Evolutionary conservation across 2,797 vertebrate species (phyloP).

Genomic region (Lepidocolaptes lacrymiger): DNA sequence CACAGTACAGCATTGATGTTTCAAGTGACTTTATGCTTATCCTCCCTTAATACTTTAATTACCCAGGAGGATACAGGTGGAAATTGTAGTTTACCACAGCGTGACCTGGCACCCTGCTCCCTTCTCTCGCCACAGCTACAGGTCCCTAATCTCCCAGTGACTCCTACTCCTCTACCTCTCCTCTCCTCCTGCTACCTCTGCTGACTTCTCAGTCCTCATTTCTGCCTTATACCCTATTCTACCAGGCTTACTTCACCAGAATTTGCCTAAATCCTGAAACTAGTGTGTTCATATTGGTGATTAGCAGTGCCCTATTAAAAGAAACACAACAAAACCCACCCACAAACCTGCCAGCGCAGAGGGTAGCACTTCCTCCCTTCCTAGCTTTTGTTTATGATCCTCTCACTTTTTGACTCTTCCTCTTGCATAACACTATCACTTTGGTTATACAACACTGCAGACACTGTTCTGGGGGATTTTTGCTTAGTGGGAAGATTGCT

Average conservation of each 20-base stretch:
- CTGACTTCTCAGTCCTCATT: background rate
- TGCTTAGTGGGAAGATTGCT: background rate
- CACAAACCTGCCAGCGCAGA: background rate
- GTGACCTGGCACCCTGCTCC: fast-evolving
- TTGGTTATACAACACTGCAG: constrained; percentile 21
- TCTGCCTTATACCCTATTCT: fast-evolving
- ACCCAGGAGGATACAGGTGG: background rate
- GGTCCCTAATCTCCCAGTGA: background rate
- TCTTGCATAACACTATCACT: constrained; percentile 8
- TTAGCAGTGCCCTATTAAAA: background rate
- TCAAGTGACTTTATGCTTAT: background rate
- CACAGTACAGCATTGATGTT: background rate
- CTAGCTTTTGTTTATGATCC: background rate
- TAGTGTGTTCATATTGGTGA: background rate
- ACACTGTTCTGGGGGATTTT: background rate
- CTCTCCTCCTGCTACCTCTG: background rate
- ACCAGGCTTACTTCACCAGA: background rate
- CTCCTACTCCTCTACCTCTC: background rate
- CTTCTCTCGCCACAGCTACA: background rate
- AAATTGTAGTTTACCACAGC: background rate
- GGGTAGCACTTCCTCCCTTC: background rate
- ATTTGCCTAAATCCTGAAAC: background rate
- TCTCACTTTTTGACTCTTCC: constrained; percentile 23
- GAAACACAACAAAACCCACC: background rate
- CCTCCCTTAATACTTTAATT: background rate